A percentile compares a stretch with the other conserved stretches of the same genome.
phyloP scores from a whole-genome alignment of 2,888 invertebrate species.

The Cylindroiulus punctatus region DNA sequence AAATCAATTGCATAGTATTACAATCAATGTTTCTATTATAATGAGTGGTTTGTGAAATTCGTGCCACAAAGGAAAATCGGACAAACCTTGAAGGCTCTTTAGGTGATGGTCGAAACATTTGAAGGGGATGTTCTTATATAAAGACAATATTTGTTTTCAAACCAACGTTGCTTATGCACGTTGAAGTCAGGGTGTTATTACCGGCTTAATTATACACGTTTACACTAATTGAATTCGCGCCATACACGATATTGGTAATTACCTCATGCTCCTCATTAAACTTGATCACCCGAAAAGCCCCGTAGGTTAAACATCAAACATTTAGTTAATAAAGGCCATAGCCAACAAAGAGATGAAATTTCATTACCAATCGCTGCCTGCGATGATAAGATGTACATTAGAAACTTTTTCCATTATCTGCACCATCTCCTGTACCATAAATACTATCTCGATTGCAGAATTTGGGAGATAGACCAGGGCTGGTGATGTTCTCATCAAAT shows the following conservation, averaged over 20 bases:
- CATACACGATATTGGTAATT: background rate
- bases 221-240: background rate
- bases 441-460: background rate
- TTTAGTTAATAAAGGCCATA: constrained; percentile 20
- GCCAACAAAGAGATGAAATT: constrained; percentile 26
- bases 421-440: background rate
- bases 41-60: no score
- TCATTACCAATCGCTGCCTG: constrained; percentile 6
- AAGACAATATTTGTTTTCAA: background rate
- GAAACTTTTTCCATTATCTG: constrained; percentile 7
- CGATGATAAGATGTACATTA: constrained; percentile 16
- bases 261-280: background rate
- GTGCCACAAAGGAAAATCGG: no score
- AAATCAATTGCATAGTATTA: no score
- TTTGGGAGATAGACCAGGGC: background rate
- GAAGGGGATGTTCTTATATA: background rate
- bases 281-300: background rate
- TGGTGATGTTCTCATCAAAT: background rate
- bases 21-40: no score
- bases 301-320: background rate
- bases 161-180: background rate
- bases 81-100: no score
- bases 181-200: background rate
- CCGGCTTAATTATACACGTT: constrained; percentile 13
- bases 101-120: background rate